Base-by-base conservation (phyloP, 1,140 invertebrate genomes). In the Camponotus pennsylvanicus region DNA sequence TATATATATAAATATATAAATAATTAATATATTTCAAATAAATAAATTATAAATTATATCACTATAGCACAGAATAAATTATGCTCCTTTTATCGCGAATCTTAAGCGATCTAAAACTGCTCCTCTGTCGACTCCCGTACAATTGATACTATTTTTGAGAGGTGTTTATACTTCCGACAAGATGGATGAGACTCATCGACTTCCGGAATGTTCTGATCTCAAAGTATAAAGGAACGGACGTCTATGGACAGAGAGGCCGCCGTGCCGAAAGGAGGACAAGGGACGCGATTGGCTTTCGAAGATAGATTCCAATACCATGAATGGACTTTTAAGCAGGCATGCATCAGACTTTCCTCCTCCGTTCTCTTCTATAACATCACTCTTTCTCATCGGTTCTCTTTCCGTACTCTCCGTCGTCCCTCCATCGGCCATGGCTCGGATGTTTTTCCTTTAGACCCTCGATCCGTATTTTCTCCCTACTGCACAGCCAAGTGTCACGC, bases 311-410 rank as follows among this genome's bases (percentile, higher is more conserved):
- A 89, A 89, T 89, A 89, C 73, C 88, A 86, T 83, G 88, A 89
- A 89, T 89, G 88, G 88, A 89, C 88, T 89, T 89, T 89, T 89
- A 89, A 89, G 88, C 88, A 89, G 88, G 88, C 88, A 82, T 89
- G 78, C 85, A 88, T 89, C 88, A 89, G 49, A 52, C 61, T 83
- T 83, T 67, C 55, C 49, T 55, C 42, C 75, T 71, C 78, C 42
- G 42, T 49, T 55, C 69, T 69, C 76, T 89, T 75, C 55, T 87
- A 79, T 34, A 61, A 82, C 67, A 83, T 83, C 69, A 45, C 69
- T 83, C 79, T 75, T 83, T 37, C 32, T 27, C 3, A 27, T 1
- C 3, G 52, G 11, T 45, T 49, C 13, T 45, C 61, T 80, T 71
- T 9, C 13, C 18, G 42, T 40, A 32, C 85, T 80, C 75, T 73